A percentile compares a stretch with the other conserved stretches of the same genome.
Conservation (phyloP, 2,113 vertebrate species). For the Ammodytes dubius region DNA sequence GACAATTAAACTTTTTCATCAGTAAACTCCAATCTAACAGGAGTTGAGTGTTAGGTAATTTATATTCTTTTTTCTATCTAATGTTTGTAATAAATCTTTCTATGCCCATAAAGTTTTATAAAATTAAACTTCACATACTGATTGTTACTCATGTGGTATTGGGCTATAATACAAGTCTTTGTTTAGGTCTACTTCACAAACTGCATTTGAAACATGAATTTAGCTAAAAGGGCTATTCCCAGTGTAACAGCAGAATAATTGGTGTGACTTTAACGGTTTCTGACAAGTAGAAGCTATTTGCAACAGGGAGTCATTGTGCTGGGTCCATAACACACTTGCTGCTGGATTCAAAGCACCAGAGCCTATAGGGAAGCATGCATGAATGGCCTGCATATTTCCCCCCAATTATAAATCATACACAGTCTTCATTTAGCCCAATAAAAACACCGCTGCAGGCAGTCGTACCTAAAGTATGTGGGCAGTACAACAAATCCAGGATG, state of each 20-base stretch:
- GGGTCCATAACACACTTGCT: constrained; percentile 47
- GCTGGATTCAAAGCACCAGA: constrained; percentile 47
- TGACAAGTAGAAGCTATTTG: constrained; percentile 72
- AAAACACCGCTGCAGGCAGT: constrained; percentile 42
- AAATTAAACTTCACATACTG: neutral
- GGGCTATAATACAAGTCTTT: constrained; percentile 34
- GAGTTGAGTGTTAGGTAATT: no score
- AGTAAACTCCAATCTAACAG: no score
- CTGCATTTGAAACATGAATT: constrained; percentile 38
- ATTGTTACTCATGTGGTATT: neutral
- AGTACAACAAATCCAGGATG: neutral
- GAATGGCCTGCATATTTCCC: constrained; percentile 59
- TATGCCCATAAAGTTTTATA: neutral
- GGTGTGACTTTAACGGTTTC: constrained; percentile 59
- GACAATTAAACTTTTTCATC: no score
- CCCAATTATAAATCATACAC: constrained; percentile 62
- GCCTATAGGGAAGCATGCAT: constrained; percentile 39
- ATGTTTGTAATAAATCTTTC: no score
- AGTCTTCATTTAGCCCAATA: constrained; percentile 49
- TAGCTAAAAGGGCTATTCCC: constrained; percentile 32
- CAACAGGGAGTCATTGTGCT: constrained; percentile 77
- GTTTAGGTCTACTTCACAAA: constrained; percentile 31
- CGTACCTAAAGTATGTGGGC: neutral
- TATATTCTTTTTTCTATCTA: no score
- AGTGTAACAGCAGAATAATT: constrained; percentile 42